Evolutionary conservation across 1,140 invertebrate genomes (phyloP), one percentile per base, ranked within the genome.

Genomic region (Melanaphis sacchari): DNA sequence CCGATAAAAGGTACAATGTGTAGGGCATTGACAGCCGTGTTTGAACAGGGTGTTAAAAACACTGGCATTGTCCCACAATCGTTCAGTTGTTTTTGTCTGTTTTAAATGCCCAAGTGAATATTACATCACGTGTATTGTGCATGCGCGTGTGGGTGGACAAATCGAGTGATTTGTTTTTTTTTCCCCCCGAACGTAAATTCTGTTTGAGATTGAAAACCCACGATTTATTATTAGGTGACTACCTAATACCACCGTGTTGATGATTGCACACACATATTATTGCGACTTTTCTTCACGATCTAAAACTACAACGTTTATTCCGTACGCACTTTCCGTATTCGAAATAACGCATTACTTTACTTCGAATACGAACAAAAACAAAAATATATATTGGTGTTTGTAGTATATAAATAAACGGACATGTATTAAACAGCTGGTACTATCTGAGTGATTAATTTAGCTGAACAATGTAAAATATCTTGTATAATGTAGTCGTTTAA

Each of bases 31-130:
- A 84, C 91, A 41, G 40, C 81, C 91, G 91, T 85, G 81, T 93
- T 93, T 54, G 91, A 93, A 84, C 91, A 40, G 91, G 91, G 91
- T 52, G 91, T 93, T 85, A 41, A 93, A 85, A 85, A 91, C 91
- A 40, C n/a, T 46, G 76, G 46, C 49, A 52, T 49, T 84, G 91
- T 85, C 36, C 91, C 66, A 38, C 66, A 54, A 15, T 92, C 91
- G 91, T 46, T 49, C 76, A 21, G 46, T 93, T 52, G 91, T 93
- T 82, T 84, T 85, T 38, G 18, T 40, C 76, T 31, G 43, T 46
- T 38, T 1, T 11, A 46, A 81, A 38, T 4, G 21, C 85, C 85
- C 26, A 26, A n/a, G 31, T 5, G 82, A 43, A 85, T 85, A 85
- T 85, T 31, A 85, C n/a, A 85, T 21, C 18, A 21, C 8, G 41